Evolutionary conservation across 2,113 vertebrate species (phyloP), one percentile per base, ranked within the genome.

Genomic region (Vulpes ferrilata): DNA sequence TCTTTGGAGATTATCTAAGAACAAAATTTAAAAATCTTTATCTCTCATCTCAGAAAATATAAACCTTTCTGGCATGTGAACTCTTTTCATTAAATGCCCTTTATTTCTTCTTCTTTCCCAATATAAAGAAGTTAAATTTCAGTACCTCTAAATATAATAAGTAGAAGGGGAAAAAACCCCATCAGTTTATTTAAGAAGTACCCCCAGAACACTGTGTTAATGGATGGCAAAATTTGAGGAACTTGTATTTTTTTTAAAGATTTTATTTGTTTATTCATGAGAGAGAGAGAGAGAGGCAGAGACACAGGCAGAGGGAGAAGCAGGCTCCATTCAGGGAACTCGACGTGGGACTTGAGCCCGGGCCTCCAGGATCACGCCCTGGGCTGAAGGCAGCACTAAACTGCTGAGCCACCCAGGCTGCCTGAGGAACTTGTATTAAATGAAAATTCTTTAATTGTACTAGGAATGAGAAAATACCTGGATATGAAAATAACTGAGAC

Each of bases 81-180:
- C 11, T 48, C 19, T 93, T 91, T 93, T 97, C 64, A 91, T 95
- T 91, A 71, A 88, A 89, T 92, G 5, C 5, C 38, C 7, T 90
- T 96, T 89, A 64, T 35, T 94, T 1, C 1, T 69, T 85, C 22
- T 53, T 57, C 9, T 94, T 90, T 84, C 51, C n/a, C 30, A 57
- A 57, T 71, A 81, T 43, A 96, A 3, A 69, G 23, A 82, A 94
- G 7, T 92, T 96, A 57, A 32, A 87, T 92, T 90, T 78, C 35
- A 95, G 22, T n/a, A 88, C 30, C 78, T 91, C 38, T 82, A 69
- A 96, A 90, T 17, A 53, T 16, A 79, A 69, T 85, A 78, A 79
- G 53, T 80, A 53, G 19, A 12, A 48, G 12, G 60, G 38, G 67
- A 53, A 89, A 82, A 65, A 81, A 59, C 81, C 84, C 23, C 51